phyloP scores from a whole-genome alignment of 2,797 vertebrate species.

The Lates japonicus region DNA sequence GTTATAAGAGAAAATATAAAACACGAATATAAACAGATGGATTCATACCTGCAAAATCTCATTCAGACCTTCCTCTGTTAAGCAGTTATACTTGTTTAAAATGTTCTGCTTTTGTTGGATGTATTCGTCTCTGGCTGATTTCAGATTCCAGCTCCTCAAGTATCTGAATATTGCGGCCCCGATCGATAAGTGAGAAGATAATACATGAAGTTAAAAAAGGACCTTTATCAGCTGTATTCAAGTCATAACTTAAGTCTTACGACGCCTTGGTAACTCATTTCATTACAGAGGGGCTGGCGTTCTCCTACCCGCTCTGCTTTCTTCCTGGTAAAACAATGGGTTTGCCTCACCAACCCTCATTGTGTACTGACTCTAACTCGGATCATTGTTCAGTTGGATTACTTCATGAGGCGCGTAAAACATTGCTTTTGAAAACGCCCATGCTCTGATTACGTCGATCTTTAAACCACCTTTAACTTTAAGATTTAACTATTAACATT shows the following conservation, averaged over 20 bases:
- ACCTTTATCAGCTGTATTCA: constrained; percentile 89
- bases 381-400: neutral
- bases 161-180: constrained; percentile 97
- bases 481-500: neutral
- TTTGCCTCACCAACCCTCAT: neutral
- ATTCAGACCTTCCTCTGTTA: constrained; percentile 88
- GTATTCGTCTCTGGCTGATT: constrained; percentile 85
- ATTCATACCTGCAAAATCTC: constrained; percentile 90
- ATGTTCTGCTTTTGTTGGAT: constrained; percentile 84
- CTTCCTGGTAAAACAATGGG: constrained; percentile 63
- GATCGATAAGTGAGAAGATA: constrained; percentile 96
- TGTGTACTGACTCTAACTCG: neutral
- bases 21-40: neutral
- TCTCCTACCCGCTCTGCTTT: constrained; percentile 10
- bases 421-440: neutral
- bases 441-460: neutral
- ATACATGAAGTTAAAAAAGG: constrained; percentile 95
- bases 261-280: constrained; percentile 7
- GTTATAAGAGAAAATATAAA: no score
- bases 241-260: constrained; percentile 50
- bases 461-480: neutral
- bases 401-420: neutral
- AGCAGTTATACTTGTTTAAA: constrained; percentile 87
- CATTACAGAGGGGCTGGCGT: constrained; percentile 15
- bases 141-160: constrained; percentile 94